Base-by-base conservation (phyloP, 2,113 vertebrate species). In the Anas platyrhynchos region DNA sequence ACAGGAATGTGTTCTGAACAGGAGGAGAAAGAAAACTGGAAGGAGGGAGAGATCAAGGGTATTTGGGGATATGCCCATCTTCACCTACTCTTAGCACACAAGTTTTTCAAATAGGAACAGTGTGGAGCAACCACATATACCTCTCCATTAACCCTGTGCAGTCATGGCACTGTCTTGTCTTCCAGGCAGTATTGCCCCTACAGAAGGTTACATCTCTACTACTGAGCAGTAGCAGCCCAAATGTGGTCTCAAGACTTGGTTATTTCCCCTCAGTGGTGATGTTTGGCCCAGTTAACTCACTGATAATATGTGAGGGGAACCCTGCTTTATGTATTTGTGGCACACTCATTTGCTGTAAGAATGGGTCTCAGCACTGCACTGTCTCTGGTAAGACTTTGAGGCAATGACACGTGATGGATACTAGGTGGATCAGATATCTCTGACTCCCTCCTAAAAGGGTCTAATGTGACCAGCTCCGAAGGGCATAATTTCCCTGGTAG, bases 91-190 rank as follows among this genome's bases (percentile, higher is more conserved):
- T 26, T 67, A 44, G 11, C 13, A n/a, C 26, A 20, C 34, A 14
- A 67, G 8, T 32, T 38, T 56, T 32, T 77, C 44, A 73, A 50
- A 29, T 15, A 50, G 11, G 26, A 20, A 44, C 34, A 41, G 4
- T 25, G 32, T 23, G 3, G 2, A 7, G 13, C 46, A 22, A 71
- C 17, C 7, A 43, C 11, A 29, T 5, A 5, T 55, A 56, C 21
- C 14, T 65, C 23, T 12, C 29, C 32, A 44, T 21, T 48, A 56
- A 50, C 23, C 31, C 20, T 1, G 0, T 0, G 1, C 31, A n/a
- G 41, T 26, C 48, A 73, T 2, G 1, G 16, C 16, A 23, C 20
- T n/a, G 32, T 21, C 26, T 32, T 16, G 5, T 79, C 48, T 68
- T 73, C 34, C 34, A 58, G 34, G 18, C 17, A 27, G 25, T 21